Base-by-base conservation (phyloP, 2,797 vertebrate genomes). In the Eleutherodactylus coqui region DNA sequence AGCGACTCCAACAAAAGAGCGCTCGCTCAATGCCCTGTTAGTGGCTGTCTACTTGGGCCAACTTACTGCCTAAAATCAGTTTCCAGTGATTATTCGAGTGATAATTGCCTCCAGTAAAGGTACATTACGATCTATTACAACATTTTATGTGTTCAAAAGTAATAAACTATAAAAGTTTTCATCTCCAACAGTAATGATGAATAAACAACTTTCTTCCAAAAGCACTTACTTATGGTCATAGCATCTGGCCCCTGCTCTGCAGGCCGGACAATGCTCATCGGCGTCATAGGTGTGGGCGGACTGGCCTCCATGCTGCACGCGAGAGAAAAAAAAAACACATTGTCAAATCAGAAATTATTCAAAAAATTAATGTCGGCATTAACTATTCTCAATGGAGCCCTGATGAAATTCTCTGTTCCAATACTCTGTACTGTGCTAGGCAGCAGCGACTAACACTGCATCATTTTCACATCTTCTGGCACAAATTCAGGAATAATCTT, bases 201-300 rank as follows among this genome's bases (percentile, higher is more conserved):
- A 67, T 36, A 34, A 36, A 2, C 64, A 10, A 34, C 6, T 10
- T 36, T 13, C 55, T 27, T 6, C n/a, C 2, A 73, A 2, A 88
- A 85, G 27, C 90, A 96, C 98, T 97, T 92, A 99, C 98, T 95
- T 75, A 97, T 92, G 43, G 96, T 98, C 97, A 99, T 99, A 47
- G 96, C 96, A 90, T 98, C 97, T 6, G 97, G 95, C 88, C 96
- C 93, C 4, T 91, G 91, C 79, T 96, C 88, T 83, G 95, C 90
- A 75, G 95, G 94, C 90, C 96, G 89, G 60, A 91, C 85, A 82
- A 36, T 92, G 89, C 89, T 94, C 85, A 96, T 91, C 2, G 94
- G 88, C 72, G 93, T 92, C 64, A 89, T 88, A 85, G 92, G 93
- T 34, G 84, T 78, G 24, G 94, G 91, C 49, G 95, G 92, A 89